Evolutionary conservation across 2,113 vertebrate species (phyloP).

Genomic region (Brachyhypopomus gauderio): DNA sequence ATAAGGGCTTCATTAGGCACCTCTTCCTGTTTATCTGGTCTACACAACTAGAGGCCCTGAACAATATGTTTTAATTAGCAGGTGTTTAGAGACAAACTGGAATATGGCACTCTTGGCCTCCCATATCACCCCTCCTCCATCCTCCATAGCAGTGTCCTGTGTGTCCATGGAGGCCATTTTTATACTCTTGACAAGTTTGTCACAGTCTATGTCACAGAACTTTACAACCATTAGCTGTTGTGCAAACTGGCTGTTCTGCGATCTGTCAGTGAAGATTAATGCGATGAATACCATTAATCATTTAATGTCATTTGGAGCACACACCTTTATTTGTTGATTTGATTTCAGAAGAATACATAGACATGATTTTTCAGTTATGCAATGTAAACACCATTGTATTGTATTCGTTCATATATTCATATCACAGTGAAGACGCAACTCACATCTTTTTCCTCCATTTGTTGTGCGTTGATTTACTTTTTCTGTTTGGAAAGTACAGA

Average conservation of each 20-base stretch:
- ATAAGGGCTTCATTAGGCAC: conserved; percentile 50
- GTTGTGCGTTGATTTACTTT: conserved; percentile 76
- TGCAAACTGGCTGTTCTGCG: not conserved
- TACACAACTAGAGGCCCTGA: not conserved
- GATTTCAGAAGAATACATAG: not conserved
- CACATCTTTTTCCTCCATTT: conserved; percentile 52
- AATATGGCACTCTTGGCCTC: conserved; percentile 23
- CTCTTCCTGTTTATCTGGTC: conserved; percentile 9
- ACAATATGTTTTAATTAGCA: not conserved
- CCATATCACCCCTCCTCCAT: conserved; percentile 34
- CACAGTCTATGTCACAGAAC: not conserved
- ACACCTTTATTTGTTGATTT: not conserved
- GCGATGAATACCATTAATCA: conserved; percentile 29
- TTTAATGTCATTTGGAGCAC: conserved; percentile 1
- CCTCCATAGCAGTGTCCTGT: conserved; percentile 5
- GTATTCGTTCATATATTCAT: conserved; percentile 8
- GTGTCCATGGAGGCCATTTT: conserved; percentile 22
- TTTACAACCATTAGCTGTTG: not conserved
- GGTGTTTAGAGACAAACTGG: conserved; percentile 15
- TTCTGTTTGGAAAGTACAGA: conserved; percentile 67
- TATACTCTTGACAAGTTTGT: conserved; percentile 1
- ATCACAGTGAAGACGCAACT: conserved; percentile 8
- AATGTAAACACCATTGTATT: not conserved
- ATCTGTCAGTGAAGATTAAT: conserved; percentile 27
- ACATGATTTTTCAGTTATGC: not conserved